Evolutionary conservation across 2,888 invertebrate species (phyloP), one percentile per base, ranked within the genome.

Genomic region (Osmoderma eremita): DNA sequence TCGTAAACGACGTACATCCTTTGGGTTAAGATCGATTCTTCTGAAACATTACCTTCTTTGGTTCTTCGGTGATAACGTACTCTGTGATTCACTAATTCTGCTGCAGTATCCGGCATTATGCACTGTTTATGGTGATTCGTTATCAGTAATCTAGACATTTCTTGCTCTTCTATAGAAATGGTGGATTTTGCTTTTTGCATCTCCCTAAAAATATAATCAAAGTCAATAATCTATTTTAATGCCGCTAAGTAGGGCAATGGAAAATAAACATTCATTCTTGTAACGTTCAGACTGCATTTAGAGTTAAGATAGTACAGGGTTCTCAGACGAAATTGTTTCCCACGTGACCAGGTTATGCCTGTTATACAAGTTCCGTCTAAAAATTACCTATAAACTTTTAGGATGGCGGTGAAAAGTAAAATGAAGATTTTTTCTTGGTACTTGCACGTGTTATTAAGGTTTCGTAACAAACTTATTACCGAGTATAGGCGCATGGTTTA

Each of bases 1-100:
- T 92, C 90, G 73, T 91, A 89, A 6, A 91, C 86, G 24, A 91
- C 85, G 75, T 86, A 91, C 54, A 91, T 85, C 45, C 90, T 84
- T 42, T 88, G 87, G 0, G 88, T 84, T 41, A 87, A 85, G 15
- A 93, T 77, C 0, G 89, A 86, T 76, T 90, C 88, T 0, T 80
- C 68, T 24, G 53, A 53, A 22, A 76, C 63, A 68, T 83, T 84
- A 15, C 76, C 78, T 1, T 80, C 76, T 0, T 84, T 84, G 70
- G 84, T 83, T 0, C 81, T 79, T 4, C 76, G 74, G 39, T 74
- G 84, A 73, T 88, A 91, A 45, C 81, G 82, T 0, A 92, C 83
- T 70, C 88, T 87, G 67, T 85, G 85, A 64, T 88, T 86, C 0
- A 91, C 87, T 38, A 86, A 86, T 72, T 90, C 89, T 75, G 90